Conservation (phyloP, 2,888 invertebrate species). For the Agonopterix alstromeriana region DNA sequence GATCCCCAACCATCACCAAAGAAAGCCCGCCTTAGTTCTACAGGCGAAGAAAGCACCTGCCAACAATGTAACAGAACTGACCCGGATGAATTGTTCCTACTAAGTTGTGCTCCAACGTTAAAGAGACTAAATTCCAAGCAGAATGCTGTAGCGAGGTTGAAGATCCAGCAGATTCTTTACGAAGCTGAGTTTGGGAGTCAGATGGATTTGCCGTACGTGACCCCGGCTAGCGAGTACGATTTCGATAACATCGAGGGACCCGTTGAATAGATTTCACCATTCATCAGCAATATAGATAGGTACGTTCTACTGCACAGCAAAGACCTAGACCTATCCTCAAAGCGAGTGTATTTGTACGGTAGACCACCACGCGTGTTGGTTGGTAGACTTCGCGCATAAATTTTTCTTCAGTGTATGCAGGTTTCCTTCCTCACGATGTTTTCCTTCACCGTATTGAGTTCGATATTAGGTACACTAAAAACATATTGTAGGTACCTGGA, state of each 20-base stretch:
- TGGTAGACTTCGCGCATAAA: too few relatives aligned
- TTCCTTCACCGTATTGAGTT: too few relatives aligned
- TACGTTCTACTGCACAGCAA: not conserved
- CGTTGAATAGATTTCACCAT: not conserved
- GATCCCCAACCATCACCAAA: constrained; percentile 47
- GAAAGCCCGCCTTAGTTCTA: constrained; percentile 47
- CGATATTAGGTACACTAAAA: too few relatives aligned
- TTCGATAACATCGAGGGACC: constrained; percentile 35
- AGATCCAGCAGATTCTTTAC: constrained; percentile 72
- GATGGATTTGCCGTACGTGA: constrained; percentile 42
- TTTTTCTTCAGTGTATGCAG: too few relatives aligned
- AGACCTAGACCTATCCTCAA: too few relatives aligned
- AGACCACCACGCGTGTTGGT: too few relatives aligned
- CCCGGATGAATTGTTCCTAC: constrained; percentile 72
- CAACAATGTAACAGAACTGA: constrained; percentile 54
- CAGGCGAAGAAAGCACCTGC: constrained; percentile 50
- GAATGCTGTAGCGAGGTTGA: constrained; percentile 70
- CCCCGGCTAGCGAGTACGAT: constrained; percentile 48
- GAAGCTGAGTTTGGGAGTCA: constrained; percentile 70
- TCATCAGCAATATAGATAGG: not conserved
- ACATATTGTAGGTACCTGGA: too few relatives aligned
- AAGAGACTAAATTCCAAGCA: constrained; percentile 63
- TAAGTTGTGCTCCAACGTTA: constrained; percentile 71
- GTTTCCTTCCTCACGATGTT: too few relatives aligned
- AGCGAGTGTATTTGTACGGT: too few relatives aligned